Percentiles rank a stretch among this genome's conserved stretches.
phyloP scores from a whole-genome alignment of 2,797 vertebrate species.

The Linurgus olivaceus region DNA sequence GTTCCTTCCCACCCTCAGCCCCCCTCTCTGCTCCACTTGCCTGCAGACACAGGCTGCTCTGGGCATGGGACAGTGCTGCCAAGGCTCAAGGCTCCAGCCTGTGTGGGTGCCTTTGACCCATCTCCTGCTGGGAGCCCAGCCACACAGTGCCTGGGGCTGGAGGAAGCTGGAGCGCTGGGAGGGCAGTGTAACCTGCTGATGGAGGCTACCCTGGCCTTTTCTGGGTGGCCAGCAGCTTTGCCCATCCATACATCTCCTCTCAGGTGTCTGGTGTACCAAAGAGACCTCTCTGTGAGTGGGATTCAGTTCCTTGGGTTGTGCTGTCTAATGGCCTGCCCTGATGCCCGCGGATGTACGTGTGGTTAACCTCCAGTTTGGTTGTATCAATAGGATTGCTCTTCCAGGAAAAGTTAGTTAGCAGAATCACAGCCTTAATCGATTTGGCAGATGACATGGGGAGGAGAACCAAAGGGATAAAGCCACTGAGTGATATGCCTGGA shows the following conservation, averaged over 20 bases:
- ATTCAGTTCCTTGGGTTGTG: neutral
- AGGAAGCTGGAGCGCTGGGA: neutral
- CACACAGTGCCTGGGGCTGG: rapidly evolving
- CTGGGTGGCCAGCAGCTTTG: neutral
- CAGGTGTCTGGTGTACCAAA: neutral
- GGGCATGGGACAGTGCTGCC: rapidly evolving
- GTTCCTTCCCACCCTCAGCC: neutral
- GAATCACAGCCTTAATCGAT: neutral
- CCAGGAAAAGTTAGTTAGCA: neutral
- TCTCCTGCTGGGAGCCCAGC: rapidly evolving
- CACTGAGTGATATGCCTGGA: neutral
- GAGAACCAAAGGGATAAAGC: neutral
- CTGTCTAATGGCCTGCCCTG: neutral
- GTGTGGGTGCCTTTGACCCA: neutral
- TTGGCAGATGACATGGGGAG: neutral
- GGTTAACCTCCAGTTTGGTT: neutral
- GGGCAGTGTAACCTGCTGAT: neutral
- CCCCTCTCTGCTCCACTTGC: neutral
- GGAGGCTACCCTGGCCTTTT: neutral
- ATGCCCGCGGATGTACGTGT: rapidly evolving
- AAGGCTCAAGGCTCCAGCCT: neutral
- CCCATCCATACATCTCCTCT: rapidly evolving
- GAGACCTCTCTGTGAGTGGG: neutral
- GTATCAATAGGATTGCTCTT: neutral
- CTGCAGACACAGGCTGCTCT: neutral